These are phyloP conservation scores for Drosophila pseudotakahashii DNA, from an alignment of 2,888 invertebrate species.

Conservation along the genomic window DNA sequence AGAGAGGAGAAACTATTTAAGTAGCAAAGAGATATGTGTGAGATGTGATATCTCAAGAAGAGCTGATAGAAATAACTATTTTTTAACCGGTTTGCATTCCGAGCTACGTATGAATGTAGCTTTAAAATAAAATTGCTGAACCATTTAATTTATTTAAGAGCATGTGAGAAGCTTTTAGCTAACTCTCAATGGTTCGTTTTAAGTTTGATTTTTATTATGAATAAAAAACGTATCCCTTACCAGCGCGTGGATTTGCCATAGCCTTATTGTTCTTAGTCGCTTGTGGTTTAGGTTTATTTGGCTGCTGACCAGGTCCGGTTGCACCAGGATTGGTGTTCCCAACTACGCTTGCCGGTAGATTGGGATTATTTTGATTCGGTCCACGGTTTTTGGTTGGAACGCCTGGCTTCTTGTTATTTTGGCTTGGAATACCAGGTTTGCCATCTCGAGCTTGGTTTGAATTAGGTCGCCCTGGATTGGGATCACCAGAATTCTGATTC, in stretches of 20 bases:
- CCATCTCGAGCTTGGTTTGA: neutral
- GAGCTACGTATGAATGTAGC: neutral
- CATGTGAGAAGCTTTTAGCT: neutral
- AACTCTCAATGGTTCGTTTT: neutral
- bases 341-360: neutral
- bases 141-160: neutral
- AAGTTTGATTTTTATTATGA: neutral
- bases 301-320: neutral
- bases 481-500: neutral
- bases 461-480: conserved; percentile 2
- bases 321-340: neutral
- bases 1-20: neutral
- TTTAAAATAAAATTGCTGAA: neutral
- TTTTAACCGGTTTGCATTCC: conserved; percentile 1
- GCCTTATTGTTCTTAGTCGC: neutral
- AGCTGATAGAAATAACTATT: neutral
- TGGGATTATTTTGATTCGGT: neutral
- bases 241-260: conserved; percentile 5
- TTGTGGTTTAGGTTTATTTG: neutral
- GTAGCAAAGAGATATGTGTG: too few relatives aligned
- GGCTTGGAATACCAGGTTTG: neutral
- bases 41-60: neutral
- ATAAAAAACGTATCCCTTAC: conserved; percentile 8
- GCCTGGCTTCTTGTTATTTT: neutral
- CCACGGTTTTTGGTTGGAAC: neutral